phyloP scores from a whole-genome alignment of 2,888 invertebrate species.

The Agrilus cyanescens region DNA sequence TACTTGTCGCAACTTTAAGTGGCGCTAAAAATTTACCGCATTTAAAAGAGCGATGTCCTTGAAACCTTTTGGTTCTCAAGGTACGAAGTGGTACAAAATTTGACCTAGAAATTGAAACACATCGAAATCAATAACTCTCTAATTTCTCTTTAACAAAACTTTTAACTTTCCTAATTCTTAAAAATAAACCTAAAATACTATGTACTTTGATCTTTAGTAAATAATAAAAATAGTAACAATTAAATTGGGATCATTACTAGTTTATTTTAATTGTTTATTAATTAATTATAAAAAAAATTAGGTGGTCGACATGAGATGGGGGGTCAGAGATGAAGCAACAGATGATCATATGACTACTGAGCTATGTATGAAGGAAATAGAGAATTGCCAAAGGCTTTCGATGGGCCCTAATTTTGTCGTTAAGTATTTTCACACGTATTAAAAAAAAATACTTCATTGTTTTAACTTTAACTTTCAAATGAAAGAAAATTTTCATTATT shows the following conservation, averaged over 20 bases:
- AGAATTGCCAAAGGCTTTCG: conserved; percentile 91
- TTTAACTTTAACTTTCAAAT: too few relatives aligned
- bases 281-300: neutral
- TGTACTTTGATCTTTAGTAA: too few relatives aligned
- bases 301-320: conserved; percentile 99
- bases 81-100: neutral
- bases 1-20: neutral
- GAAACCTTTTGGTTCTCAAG: conserved; percentile 1
- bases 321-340: conserved; percentile 94
- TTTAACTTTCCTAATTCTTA: neutral
- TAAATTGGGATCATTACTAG: neutral
- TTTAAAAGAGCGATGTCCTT: neutral
- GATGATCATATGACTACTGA: conserved; percentile 99
- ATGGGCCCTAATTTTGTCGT: conserved; percentile 98
- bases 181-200: neutral
- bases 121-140: too few relatives aligned
- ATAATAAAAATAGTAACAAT: neutral
- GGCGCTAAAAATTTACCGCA: neutral
- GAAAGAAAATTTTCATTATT: too few relatives aligned
- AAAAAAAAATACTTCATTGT: too few relatives aligned
- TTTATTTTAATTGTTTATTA: neutral
- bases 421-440: conserved; percentile 18
- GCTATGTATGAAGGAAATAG: conserved; percentile 94
- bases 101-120: too few relatives aligned
- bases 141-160: neutral